phyloP scores from a whole-genome alignment of 2,797 vertebrate genomes.

The Chaunax sp. region DNA sequence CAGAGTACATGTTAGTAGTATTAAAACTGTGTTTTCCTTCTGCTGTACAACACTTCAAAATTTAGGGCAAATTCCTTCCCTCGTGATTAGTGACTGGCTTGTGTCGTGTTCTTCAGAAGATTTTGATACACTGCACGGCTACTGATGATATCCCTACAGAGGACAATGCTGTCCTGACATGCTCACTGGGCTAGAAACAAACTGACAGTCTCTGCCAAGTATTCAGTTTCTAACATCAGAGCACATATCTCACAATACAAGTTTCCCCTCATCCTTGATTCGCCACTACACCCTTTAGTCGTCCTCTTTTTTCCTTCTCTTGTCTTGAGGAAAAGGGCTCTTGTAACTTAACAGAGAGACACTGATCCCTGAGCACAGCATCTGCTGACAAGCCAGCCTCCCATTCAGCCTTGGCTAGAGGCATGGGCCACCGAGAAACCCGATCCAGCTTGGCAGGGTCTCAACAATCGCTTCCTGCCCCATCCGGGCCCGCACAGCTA shows the following conservation, averaged over 20 bases:
- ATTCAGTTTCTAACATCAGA: slow-evolving; percentile 81
- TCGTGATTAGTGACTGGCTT: slow-evolving; percentile 53
- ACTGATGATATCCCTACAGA: slow-evolving; percentile 71
- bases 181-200: slow-evolving; percentile 78
- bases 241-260: slow-evolving; percentile 74
- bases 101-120: slow-evolving; percentile 58
- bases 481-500: slow-evolving; percentile 80
- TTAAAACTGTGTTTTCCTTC: slow-evolving; percentile 10
- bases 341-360: slow-evolving; percentile 80
- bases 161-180: slow-evolving; percentile 76
- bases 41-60: slow-evolving; percentile 21
- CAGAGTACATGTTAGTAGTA: slow-evolving; percentile 17
- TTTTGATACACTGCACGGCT: slow-evolving; percentile 70
- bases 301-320: slow-evolving; percentile 62
- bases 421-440: slow-evolving; percentile 80
- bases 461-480: slow-evolving; percentile 85
- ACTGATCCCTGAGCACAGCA: slow-evolving; percentile 85
- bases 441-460: slow-evolving; percentile 84
- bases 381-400: slow-evolving; percentile 88
- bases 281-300: slow-evolving; percentile 73
- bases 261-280: slow-evolving; percentile 74
- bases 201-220: slow-evolving; percentile 78
- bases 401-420: slow-evolving; percentile 84
- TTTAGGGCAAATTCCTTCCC: slow-evolving; percentile 38
- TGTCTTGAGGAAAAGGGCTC: slow-evolving; percentile 80